Evolutionary conservation across 2,888 invertebrate genomes (phyloP), one percentile per base, ranked within the genome.

Genomic region (Phalera bucephala): DNA sequence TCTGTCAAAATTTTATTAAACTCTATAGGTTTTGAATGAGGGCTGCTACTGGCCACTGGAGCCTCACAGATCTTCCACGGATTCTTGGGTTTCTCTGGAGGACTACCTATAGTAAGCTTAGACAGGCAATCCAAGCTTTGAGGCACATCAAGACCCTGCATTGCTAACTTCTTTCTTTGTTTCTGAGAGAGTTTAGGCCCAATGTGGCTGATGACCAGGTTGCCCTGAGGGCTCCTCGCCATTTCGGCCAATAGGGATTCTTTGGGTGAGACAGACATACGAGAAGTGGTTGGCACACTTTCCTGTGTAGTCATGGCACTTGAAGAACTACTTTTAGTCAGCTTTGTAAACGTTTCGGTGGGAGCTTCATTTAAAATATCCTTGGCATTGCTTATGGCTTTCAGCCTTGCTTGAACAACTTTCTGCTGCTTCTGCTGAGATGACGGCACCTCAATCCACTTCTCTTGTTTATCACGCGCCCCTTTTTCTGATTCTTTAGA

Each of bases 1-100:
- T 94, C 94, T 8, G 92, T 92, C 33, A 96, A 84, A 45, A 96
- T 96, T 45, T 88, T 78, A 50, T 87, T 75, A 38, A 89, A 89
- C 43, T 80, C 77, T 32, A 87, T 63, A 1, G 76, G 45, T 45
- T 80, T 83, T 0, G 68, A 64, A 36, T 62, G 93, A 77, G 44
- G 91, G 62, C 72, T 85, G 66, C 71, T 88, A 51, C 66, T 77
- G 4, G 77, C 75, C 0, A 72, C 40, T 1, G 76, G 78, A 0
- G 49, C 52, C 43, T 81, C 81, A 37, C 64, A 70, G 15, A 78
- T 78, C 52, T 77, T 90, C 87, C 79, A 88, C 0, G 81, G 91
- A 65, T 85, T 92, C 74, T 87, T 91, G 41, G 67, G 91, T 72
- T 83, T 85, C 7, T 83, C 84, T 0, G 81, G 78, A 0, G 84